Evolutionary conservation across 2,797 vertebrate genomes (phyloP), one percentile per base, ranked within the genome.

Genomic region (Poecilia wingei): DNA sequence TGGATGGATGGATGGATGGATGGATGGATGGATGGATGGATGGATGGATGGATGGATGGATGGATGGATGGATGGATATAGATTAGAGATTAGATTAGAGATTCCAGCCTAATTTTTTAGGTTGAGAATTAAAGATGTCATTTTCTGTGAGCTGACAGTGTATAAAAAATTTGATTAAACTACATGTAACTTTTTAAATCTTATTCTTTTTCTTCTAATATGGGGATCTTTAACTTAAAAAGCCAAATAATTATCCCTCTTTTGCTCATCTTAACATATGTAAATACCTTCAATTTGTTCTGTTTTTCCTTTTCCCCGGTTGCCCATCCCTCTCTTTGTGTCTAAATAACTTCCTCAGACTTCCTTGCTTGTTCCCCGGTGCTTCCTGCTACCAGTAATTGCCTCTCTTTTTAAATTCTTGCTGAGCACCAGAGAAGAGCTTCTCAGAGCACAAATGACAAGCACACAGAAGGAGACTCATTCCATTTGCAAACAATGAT

Each of bases 401-500:
- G 82, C 87, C 77, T 74, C 61, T 74, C 75, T 83, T 81, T 75
- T 33, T 18, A 59, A 49, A 78, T 77, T 89, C 88, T 87, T 87
- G 87, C 87, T 89, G 88, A 76, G 88, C 85, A 73, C 69, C 64
- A 83, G 76, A 88, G 84, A 87, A 90, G 87, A 88, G 88, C 88
- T 86, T 89, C 86, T 85, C 71, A 80, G 31, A n/a, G 74, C 82
- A 82, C 82, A 89, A 85, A 92, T 87, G 90, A 89, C 78, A 79
- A 80, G 66, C 76, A 79, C 85, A 76, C 85, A 85, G 88, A 83
- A 86, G 84, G 90, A 79, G 84, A 75, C 71, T 84, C 76, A 82
- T 92, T 90, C 74, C 78, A 86, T 89, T 84, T 49, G 7, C 85
- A 91, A 91, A 93, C 90, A 90, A 89, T 90, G 86, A 90, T 89